Conservation (phyloP, 2,113 vertebrate species). For the Microtus richardsoni region DNA sequence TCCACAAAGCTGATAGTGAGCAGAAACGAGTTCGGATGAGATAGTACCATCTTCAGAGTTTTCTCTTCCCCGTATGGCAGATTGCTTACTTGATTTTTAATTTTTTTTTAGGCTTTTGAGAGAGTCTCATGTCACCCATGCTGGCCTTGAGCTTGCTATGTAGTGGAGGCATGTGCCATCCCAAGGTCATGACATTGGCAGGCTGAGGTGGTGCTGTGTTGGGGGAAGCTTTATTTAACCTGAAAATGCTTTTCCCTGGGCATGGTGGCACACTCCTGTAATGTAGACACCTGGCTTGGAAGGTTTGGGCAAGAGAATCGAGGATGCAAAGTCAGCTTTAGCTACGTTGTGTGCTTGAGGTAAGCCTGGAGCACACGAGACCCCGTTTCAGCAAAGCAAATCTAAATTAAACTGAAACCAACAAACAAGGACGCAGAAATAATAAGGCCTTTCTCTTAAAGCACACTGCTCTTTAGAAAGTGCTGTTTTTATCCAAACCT, state of each 20-base stretch:
- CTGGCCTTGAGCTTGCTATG: background rate
- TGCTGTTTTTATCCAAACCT: background rate
- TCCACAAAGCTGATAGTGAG: background rate
- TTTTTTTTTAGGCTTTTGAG: background rate
- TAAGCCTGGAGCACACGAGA: background rate
- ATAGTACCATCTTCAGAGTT: background rate
- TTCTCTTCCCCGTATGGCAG: background rate
- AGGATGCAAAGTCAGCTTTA: background rate
- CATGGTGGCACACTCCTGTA: background rate
- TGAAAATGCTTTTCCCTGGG: background rate
- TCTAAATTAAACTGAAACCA: background rate
- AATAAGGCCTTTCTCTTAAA: constrained; percentile 32
- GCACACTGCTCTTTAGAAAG: background rate
- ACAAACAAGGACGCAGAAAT: background rate
- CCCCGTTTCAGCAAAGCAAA: background rate
- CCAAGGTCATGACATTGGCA: background rate
- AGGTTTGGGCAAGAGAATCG: background rate
- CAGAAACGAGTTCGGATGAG: constrained; percentile 4
- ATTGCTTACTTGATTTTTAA: background rate
- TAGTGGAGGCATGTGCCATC: background rate
- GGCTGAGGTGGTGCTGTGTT: background rate
- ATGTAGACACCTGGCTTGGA: background rate
- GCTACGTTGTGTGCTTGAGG: background rate
- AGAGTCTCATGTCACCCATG: background rate
- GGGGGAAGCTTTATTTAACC: constrained; percentile 14